Conservation (phyloP, 1,140 invertebrate species). For the Pteromalus puparum region DNA sequence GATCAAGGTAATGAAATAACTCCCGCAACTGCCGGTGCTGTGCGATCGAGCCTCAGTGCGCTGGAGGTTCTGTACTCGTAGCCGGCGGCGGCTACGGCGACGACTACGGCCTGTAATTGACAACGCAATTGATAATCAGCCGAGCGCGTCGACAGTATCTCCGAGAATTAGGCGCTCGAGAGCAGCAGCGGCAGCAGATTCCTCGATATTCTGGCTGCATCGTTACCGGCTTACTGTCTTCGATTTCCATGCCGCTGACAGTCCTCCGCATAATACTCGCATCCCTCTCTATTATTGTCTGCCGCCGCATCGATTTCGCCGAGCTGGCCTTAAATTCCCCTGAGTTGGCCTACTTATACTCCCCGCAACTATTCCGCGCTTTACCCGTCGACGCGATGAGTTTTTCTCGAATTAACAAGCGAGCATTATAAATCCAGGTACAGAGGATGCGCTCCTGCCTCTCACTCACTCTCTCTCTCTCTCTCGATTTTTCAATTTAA, state of each 20-base stretch:
- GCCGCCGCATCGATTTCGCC: background rate
- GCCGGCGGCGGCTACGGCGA: conserved; percentile 60
- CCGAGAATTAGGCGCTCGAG: conserved; percentile 59
- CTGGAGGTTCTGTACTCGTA: conserved; percentile 43
- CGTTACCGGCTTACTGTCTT: conserved; percentile 16
- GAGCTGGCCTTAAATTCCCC: background rate
- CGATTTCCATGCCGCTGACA: conserved; percentile 18
- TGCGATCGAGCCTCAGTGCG: conserved; percentile 59
- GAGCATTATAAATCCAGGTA: background rate
- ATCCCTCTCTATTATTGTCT: background rate
- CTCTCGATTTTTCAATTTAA: conserved; percentile 10
- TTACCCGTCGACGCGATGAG: too few species aligned
- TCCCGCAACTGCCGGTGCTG: conserved; percentile 44
- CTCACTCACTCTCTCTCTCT: too few species aligned
- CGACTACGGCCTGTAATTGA: conserved; percentile 67
- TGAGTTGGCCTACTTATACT: background rate
- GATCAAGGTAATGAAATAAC: conserved; percentile 74
- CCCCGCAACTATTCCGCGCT: background rate
- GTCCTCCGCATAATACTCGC: background rate
- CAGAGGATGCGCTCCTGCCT: too few species aligned
- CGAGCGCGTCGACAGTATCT: conserved; percentile 61
- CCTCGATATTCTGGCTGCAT: conserved; percentile 30
- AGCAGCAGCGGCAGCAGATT: conserved; percentile 38
- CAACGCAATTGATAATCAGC: conserved; percentile 70
- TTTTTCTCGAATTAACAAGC: background rate